These are phyloP conservation scores for Thymelicus sylvestris DNA, from an alignment of 2,888 invertebrate genomes.

Conservation along the genomic window DNA sequence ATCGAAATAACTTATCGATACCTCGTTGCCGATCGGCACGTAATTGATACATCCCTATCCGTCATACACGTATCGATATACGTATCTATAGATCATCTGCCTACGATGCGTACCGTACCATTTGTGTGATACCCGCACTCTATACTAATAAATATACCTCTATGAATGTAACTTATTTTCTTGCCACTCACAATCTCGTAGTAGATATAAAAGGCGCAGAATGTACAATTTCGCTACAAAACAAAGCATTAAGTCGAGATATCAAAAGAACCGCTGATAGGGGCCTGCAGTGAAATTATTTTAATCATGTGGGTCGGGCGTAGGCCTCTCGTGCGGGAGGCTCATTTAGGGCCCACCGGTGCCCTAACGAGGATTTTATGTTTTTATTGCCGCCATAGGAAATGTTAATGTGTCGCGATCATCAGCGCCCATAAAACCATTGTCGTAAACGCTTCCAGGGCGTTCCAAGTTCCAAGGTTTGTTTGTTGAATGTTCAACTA, in stretches of 20 bases:
- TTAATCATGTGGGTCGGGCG: conserved; percentile 35
- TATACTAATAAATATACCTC: too few relatives aligned
- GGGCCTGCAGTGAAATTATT: conserved; percentile 35
- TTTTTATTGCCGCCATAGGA: conserved; percentile 62
- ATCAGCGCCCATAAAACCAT: conserved; percentile 43
- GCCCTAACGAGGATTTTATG: conserved; percentile 45
- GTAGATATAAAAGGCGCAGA: conserved; percentile 6
- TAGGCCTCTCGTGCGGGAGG: conserved; percentile 39
- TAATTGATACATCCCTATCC: too few relatives aligned
- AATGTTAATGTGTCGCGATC: conserved; percentile 70
- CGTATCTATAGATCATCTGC: too few relatives aligned
- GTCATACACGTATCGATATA: too few relatives aligned
- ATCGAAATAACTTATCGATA: too few relatives aligned
- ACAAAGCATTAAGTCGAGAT: conserved; percentile 27
- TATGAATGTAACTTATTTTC: conserved; percentile 1
- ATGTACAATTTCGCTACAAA: conserved; percentile 25
- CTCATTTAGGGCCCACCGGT: conserved; percentile 46
- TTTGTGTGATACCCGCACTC: too few relatives aligned
- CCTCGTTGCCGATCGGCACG: too few relatives aligned
- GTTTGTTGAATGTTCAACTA: conserved; percentile 17
- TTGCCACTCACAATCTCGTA: background rate
- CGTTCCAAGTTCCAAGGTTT: conserved; percentile 19
- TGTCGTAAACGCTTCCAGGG: conserved; percentile 30
- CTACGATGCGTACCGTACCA: too few relatives aligned
- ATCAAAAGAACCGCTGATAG: conserved; percentile 40